Base-by-base conservation (phyloP, 2,113 vertebrate species). In the Lichenostomus cassidix region DNA sequence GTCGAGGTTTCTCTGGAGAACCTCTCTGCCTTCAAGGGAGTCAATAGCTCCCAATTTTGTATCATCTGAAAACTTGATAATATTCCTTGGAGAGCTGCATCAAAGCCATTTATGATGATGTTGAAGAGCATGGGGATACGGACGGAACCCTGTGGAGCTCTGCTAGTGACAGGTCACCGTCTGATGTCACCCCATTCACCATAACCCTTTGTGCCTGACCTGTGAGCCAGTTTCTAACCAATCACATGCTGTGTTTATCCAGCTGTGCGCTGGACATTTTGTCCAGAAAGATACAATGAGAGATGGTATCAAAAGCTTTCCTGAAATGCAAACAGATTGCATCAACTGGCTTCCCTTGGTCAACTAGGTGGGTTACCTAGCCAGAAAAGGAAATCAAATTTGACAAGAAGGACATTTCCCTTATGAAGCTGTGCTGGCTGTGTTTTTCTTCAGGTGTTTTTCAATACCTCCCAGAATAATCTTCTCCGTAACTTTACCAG, bases 141-240 rank as follows among this genome's bases (percentile, higher is more conserved):
- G 22, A 58, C 23, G 12, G 42, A 73, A 8, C 4, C 15, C 15
- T 28, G 37, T 4, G 9, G 12, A 52, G 13, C 22, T 11, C 7
- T 24, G 46, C 14, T 19, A 33, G 17, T 50, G 76, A 50, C 2
- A 46, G 33, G 9, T 67, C 11, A 1, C 5, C 49, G 0, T 22
- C 12, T 52, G 33, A 29, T 68, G 24, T 41, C n/a, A n/a, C 13
- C 5, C 9, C 28, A 53, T n/a, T 35, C 28, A 31, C 19, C 15
- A 0, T 41, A 35, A 35, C 4, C 8, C 11, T 83, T 59, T 9
- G 4, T 27, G 7, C 6, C 53, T 3, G 1, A 53, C 7, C 16
- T 6, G 2, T 35, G 14, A 53, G 13, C 7, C 24, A 22, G 8
- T 12, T 68, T 9, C 24, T 60, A 39, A 68, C 21, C 9, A 6